A percentile compares a stretch with the other conserved stretches of the same genome.
phyloP scores from a whole-genome alignment of 2,888 invertebrate genomes.

The Lymantria monacha region DNA sequence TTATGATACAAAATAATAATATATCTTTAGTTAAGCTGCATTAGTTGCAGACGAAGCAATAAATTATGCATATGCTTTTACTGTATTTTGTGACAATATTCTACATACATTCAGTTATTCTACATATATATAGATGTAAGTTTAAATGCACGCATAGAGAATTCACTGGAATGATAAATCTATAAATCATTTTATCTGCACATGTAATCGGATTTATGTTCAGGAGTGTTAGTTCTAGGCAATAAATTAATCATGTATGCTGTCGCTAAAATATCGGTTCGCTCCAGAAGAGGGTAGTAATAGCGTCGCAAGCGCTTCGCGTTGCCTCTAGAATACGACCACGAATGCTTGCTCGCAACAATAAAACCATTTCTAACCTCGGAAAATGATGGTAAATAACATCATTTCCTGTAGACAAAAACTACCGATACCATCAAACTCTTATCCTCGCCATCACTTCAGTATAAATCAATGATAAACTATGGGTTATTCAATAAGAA shows the following conservation, averaged over 20 bases:
- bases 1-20: too few species aligned
- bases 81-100: too few species aligned
- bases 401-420: conserved; percentile 78
- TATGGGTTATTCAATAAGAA: conserved; percentile 44
- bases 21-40: too few species aligned
- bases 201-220: conserved; percentile 70
- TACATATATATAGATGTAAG: too few species aligned
- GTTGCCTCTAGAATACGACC: conserved; percentile 61
- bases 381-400: conserved; percentile 44
- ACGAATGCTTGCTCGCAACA: conserved; percentile 54
- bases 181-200: conserved; percentile 76
- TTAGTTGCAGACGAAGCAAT: too few species aligned
- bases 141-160: too few species aligned
- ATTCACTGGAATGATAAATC: conserved; percentile 23
- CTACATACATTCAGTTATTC: too few species aligned
- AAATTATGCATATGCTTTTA: too few species aligned
- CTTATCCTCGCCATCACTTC: conserved; percentile 52
- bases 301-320: conserved; percentile 62
- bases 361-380: conserved; percentile 54
- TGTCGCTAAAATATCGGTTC: conserved; percentile 79
- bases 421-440: conserved; percentile 73
- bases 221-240: conserved; percentile 67
- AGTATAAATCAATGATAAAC: conserved; percentile 68
- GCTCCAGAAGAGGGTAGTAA: conserved; percentile 49
- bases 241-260: conserved; percentile 81